Evolutionary conservation across 2,888 invertebrate genomes (phyloP).

Genomic region (Argyra leucocephala): DNA sequence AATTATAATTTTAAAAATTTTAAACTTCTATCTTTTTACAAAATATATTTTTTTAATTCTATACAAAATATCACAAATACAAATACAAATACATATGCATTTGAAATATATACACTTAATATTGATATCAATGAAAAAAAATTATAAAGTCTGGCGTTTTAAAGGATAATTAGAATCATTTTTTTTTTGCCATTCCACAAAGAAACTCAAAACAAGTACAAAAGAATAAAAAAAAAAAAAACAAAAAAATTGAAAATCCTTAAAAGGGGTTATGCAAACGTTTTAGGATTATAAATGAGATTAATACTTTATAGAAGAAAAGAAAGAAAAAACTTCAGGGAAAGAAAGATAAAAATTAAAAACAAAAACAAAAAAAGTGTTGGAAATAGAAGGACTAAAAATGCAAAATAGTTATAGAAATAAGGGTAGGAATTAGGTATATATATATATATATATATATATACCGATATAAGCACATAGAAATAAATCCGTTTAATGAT

Average conservation of each 20-base stretch:
- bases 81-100: too few species aligned
- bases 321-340: not conserved
- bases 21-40: too few species aligned
- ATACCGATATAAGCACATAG: too few species aligned
- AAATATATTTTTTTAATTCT: too few species aligned
- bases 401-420: not conserved
- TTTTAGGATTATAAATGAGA: conserved; percentile 12
- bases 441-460: too few species aligned
- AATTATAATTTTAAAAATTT: too few species aligned
- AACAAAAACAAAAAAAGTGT: not conserved
- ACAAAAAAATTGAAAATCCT: not conserved
- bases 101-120: not conserved
- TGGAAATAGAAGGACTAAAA: not conserved
- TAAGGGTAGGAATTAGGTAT: too few species aligned
- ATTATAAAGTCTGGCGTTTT: not conserved
- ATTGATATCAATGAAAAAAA: not conserved
- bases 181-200: not conserved
- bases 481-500: conserved; percentile 3
- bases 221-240: not conserved
- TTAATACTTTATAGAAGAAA: conserved; percentile 7
- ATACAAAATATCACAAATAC: too few species aligned
- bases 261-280: conserved; percentile 10
- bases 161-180: conserved; percentile 1
- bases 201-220: not conserved
- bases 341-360: not conserved